phyloP scores from a whole-genome alignment of 2,888 invertebrate genomes.

The Clostera curtula region DNA sequence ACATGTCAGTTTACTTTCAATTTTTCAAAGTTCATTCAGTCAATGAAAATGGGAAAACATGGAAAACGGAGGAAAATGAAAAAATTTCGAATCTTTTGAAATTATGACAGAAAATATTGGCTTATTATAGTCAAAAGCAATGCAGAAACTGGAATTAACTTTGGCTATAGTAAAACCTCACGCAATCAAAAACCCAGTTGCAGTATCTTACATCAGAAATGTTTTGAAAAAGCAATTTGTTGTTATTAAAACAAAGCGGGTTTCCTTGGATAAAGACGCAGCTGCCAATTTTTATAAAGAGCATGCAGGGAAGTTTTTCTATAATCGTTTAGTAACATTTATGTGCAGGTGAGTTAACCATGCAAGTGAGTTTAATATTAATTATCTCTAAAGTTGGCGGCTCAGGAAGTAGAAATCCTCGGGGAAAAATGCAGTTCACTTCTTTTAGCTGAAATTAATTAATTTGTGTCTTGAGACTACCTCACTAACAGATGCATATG shows the following conservation, averaged over 20 bases:
- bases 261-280: conserved; percentile 74
- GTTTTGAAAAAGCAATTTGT: conserved; percentile 82
- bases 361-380: too few relatives aligned
- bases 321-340: conserved; percentile 85
- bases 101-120: conserved; percentile 22
- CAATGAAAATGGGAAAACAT: background rate
- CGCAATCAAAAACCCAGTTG: conserved; percentile 83
- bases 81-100: conserved; percentile 2
- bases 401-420: too few relatives aligned
- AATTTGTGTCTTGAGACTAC: too few relatives aligned
- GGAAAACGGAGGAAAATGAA: background rate
- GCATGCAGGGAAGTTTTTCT: conserved; percentile 89
- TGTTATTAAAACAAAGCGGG: conserved; percentile 80
- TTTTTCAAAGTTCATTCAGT: background rate
- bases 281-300: conserved; percentile 88
- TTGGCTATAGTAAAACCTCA: conserved; percentile 93
- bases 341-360: conserved; percentile 85
- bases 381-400: too few relatives aligned
- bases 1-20: too few relatives aligned
- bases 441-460: too few relatives aligned
- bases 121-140: conserved; percentile 18
- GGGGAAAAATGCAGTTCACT: too few relatives aligned
- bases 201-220: conserved; percentile 79
- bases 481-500: too few relatives aligned
- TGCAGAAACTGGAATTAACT: conserved; percentile 80